Evolutionary conservation across 23 tunicate species (phyloP), one percentile per base, ranked within the genome.

Genomic region (Clavelina lepadiformis): DNA sequence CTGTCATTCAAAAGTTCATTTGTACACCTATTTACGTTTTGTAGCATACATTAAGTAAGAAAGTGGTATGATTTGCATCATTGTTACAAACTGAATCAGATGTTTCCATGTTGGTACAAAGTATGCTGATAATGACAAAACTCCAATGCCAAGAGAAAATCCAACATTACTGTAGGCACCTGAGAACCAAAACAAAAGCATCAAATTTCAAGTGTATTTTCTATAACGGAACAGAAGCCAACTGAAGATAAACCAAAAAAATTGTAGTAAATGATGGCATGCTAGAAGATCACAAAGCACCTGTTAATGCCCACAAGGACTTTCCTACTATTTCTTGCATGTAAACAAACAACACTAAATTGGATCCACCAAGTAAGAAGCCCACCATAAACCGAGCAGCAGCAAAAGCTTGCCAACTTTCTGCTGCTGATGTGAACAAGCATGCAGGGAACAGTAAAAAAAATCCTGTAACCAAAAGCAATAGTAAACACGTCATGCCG

Each of bases 271-370:
- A n/a, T n/a, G n/a, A n/a, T n/a, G n/a, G n/a, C n/a, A n/a, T n/a
- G n/a, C n/a, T n/a, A n/a, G n/a, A n/a, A n/a, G n/a, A n/a, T n/a
- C n/a, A 8, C 20, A 56, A 26, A 13, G 29, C 5, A 78, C 83
- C 83, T 56, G 83, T 59, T 8, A 74, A 36, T 19, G 81, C 61
- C 89, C 89, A 81, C 36, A 76, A 38, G 2, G 71, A 61, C 15
- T 79, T 38, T 29, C 73, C 73, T 8, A 81, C 58, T 34, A 81
- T 22, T 56, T 81, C 89, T 28, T 81, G 89, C 23, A 49, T 46
- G 33, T 78, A 59, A 20, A 81, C 89, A 56, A 75, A 81, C 15
- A 64, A 51, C 20, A 73, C 74, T 29, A 81, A 59, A 1, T 33
- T 68, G 11, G 52, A 66, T 46, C 80, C 89, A 6, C 89, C 89